Evolutionary conservation across 1,140 invertebrate genomes (phyloP).

Genomic region (Caenorhabditis inopinata): DNA sequence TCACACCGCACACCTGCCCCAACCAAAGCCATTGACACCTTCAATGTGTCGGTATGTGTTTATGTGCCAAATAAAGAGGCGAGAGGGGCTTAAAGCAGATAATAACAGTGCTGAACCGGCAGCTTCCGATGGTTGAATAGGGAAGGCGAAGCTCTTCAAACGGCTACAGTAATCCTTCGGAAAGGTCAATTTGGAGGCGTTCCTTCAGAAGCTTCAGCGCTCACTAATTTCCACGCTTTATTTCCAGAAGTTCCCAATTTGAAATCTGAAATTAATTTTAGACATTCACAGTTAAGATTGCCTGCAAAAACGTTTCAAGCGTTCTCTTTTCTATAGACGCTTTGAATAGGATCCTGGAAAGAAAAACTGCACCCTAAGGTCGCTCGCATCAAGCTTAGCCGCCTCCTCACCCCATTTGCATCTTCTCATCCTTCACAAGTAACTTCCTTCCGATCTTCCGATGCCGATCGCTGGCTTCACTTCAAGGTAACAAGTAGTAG

Average conservation of each 20-base stretch:
- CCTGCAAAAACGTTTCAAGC: too few relatives aligned
- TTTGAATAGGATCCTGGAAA: too few relatives aligned
- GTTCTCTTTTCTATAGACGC: too few relatives aligned
- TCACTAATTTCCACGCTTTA: too few relatives aligned
- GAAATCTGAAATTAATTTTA: too few relatives aligned
- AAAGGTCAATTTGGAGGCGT: too few relatives aligned
- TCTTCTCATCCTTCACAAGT: neutral
- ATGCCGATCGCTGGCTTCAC: constrained; percentile 12
- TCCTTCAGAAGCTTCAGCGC: too few relatives aligned
- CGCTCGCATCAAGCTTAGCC: neutral
- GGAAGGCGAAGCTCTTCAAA: neutral
- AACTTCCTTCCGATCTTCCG: too few relatives aligned
- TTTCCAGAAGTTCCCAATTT: too few relatives aligned
- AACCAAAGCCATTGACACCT: constrained; percentile 3
- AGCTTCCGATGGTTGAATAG: neutral
- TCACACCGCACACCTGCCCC: neutral
- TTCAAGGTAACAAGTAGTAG: constrained; percentile 24
- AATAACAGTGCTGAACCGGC: neutral
- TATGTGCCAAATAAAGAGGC: neutral
- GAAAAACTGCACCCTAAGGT: neutral
- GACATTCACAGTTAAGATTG: too few relatives aligned
- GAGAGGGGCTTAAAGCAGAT: neutral
- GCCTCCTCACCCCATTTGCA: neutral
- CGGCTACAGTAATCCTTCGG: neutral
- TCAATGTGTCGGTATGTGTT: constrained; percentile 27